These are phyloP conservation scores for Caenorhabditis becei DNA, from an alignment of 2,888 invertebrate species.

Conservation along the genomic window DNA sequence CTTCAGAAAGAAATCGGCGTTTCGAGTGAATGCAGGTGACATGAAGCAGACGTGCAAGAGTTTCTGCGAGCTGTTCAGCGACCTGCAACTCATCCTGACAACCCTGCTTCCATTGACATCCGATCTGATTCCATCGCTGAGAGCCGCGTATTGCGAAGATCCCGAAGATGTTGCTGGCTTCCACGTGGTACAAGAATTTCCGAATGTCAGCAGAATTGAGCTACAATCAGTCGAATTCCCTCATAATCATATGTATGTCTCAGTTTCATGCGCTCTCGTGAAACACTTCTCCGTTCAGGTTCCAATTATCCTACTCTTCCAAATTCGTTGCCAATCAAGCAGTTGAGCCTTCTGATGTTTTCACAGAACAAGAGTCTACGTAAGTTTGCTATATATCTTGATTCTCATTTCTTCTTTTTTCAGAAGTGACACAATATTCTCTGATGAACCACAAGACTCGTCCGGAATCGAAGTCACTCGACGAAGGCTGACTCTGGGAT, in stretches of 20 bases:
- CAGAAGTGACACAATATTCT: too few relatives aligned
- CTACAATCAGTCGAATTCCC: slow-evolving; percentile 7
- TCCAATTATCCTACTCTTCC: slow-evolving; percentile 8
- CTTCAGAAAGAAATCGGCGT: background rate
- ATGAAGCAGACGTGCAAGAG: slow-evolving; percentile 3
- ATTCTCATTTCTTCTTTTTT: too few relatives aligned
- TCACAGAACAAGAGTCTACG: too few relatives aligned
- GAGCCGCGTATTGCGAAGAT: slow-evolving; percentile 6
- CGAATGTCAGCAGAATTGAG: background rate
- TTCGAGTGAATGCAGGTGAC: background rate
- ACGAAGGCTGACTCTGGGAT: background rate
- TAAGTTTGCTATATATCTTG: too few relatives aligned
- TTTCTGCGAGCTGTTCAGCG: slow-evolving; percentile 16
- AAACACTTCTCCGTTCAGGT: background rate
- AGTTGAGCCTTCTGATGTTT: too few relatives aligned
- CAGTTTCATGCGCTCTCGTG: background rate
- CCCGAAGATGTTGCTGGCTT: background rate
- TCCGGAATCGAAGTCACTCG: background rate
- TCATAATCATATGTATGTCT: background rate
- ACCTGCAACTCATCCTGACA: background rate
- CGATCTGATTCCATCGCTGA: slow-evolving; percentile 1
- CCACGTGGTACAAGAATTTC: background rate
- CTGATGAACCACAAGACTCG: background rate
- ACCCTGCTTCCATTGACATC: background rate
- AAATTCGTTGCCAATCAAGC: background rate